phyloP scores from a whole-genome alignment of 2,113 vertebrate species.

The Gopherus flavomarginatus region DNA sequence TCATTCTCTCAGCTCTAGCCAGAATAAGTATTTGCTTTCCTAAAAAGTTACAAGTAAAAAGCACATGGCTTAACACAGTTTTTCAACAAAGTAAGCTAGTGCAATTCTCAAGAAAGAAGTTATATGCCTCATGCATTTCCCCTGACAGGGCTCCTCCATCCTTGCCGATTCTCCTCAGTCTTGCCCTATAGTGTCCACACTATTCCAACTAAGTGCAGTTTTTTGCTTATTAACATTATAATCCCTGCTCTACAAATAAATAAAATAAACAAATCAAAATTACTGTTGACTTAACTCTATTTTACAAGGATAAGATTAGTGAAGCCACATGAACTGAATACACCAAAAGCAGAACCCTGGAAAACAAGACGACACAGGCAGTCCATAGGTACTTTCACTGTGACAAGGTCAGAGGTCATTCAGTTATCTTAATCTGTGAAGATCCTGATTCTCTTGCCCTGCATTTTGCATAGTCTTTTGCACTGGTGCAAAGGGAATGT shows the following conservation, averaged over 20 bases:
- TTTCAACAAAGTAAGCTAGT: not conserved
- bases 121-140: fast-evolving
- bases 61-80: not conserved
- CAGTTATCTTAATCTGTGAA: not conserved
- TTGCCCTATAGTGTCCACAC: not conserved
- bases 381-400: not conserved
- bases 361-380: not conserved
- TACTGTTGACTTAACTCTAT: not conserved
- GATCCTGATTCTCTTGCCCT: not conserved
- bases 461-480: not conserved
- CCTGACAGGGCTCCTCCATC: not conserved
- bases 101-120: not conserved
- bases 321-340: not conserved
- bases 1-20: not conserved
- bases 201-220: not conserved
- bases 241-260: not conserved
- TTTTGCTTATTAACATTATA: not conserved
- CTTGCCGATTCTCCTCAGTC: not conserved
- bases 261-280: not conserved
- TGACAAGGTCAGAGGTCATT: not conserved
- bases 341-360: not conserved
- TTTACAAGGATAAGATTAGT: not conserved
- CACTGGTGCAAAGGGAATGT: not conserved
- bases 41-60: not conserved
- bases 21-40: not conserved